Evolutionary conservation across 2,113 vertebrate species (phyloP).

Genomic region (Pleuronectes platessa): DNA sequence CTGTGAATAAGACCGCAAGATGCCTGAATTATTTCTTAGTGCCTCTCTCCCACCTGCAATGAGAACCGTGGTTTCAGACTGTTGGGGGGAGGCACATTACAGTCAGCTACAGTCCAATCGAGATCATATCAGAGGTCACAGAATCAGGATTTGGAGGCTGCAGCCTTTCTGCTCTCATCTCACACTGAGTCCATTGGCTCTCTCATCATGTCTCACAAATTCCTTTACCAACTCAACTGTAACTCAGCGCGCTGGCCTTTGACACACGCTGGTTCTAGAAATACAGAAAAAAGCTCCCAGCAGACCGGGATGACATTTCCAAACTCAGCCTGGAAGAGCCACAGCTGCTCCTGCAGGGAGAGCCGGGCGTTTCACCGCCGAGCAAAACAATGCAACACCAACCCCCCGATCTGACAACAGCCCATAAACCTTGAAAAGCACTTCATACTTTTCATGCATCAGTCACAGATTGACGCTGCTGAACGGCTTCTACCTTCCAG

Average conservation of each 20-base stretch:
- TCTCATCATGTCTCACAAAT: neutral
- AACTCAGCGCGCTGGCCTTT: neutral
- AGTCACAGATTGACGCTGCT: conserved; percentile 7
- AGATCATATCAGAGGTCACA: neutral
- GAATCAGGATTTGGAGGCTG: neutral
- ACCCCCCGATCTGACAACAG: conserved; percentile 1
- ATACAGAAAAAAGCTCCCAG: neutral
- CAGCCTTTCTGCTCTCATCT: conserved; percentile 6
- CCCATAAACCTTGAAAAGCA: neutral
- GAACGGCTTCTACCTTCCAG: conserved; percentile 11
- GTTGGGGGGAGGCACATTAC: neutral
- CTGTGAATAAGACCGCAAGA: neutral
- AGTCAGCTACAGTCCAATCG: conserved; percentile 1
- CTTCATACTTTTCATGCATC: conserved; percentile 11
- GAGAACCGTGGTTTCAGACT: neutral
- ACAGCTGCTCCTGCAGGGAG: neutral
- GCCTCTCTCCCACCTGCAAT: neutral
- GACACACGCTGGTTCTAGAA: neutral
- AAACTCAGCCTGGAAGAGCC: conserved; percentile 3
- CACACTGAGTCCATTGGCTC: neutral
- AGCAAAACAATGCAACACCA: conserved; percentile 6
- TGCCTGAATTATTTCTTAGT: neutral
- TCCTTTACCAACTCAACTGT: neutral
- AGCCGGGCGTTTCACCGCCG: neutral
- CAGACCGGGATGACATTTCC: neutral